Base-by-base conservation (phyloP, 1,140 invertebrate genomes). In the Arion vulgaris region DNA sequence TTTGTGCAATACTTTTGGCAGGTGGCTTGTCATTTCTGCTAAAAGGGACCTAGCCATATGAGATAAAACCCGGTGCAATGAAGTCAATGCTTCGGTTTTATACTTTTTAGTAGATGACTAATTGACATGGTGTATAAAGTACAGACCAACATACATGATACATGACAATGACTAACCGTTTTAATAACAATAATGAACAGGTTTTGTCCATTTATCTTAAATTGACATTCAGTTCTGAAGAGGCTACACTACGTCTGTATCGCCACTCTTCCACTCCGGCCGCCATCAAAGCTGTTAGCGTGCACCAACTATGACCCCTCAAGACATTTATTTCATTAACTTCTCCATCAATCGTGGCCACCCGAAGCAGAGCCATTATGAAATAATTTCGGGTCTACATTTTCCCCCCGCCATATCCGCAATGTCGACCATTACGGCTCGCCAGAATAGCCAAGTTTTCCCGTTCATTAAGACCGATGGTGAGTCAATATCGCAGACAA, bases 381-480 rank as follows among this genome's bases (percentile, higher is more conserved):
- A 73, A 73, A 73, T 73, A 73, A 73, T 32, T 73, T 49, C 38
- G 71, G 71, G 38, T 41, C 71, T 73, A 73, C 71, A 73, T 41
- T 73, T 49, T 73, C 71, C 32, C n/a, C 41, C 71, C 0, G 71
- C 38, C 4, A 41, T 73, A 73, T 73, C 71, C 38, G 38, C 71
- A 73, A 23, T 73, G 71, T 39, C 71, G n/a, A 26, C 38, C 32
- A 73, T 41, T 73, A 73, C 28, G 28, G 39, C n/a, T 23, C 34
- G 76, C 13, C 57, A 66, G 76, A 39, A 45, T 41, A 38, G 66
- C 17, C 53, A 62, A 66, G 76, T 38, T 71, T 80, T 80, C 71
- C 78, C 78, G 78, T 41, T 80, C 78, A 80, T 80, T 80, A 80
- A 39, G 32, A 45, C 39, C 66, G 36, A 80, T 80, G 71, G 66